These are phyloP conservation scores for Porites lobata DNA, from an alignment of 92 coral and sea anemone species.

Conservation along the genomic window DNA sequence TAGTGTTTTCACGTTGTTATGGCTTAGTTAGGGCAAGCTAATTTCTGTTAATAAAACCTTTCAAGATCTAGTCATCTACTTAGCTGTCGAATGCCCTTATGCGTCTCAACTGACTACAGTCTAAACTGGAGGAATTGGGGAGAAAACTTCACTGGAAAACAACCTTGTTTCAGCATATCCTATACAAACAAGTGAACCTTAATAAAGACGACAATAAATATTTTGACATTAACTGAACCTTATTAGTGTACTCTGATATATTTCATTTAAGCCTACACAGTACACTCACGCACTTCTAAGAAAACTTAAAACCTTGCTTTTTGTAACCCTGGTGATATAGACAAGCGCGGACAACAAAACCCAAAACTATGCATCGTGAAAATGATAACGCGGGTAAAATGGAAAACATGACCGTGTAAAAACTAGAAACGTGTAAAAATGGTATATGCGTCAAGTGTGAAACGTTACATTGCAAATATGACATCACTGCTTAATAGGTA, in stretches of 20 bases:
- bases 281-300: not conserved
- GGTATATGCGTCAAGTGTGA: not conserved
- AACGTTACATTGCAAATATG: not conserved
- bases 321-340: not conserved
- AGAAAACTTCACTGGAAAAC: not conserved
- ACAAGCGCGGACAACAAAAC: not conserved
- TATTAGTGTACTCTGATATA: not conserved
- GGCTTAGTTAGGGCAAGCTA: too few species aligned
- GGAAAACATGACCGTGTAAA: conserved; percentile 23
- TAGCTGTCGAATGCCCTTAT: too few species aligned
- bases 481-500: not conserved
- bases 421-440: conserved; percentile 37
- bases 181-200: not conserved
- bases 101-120: too few species aligned
- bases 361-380: not conserved
- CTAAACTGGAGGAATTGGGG: too few species aligned
- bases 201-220: not conserved
- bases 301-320: not conserved
- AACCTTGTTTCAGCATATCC: not conserved
- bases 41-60: too few species aligned
- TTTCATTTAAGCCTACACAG: not conserved
- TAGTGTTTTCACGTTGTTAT: too few species aligned
- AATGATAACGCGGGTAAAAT: conserved; percentile 14
- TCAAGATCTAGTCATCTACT: too few species aligned
- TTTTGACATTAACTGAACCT: not conserved